Conservation (phyloP, 2,113 vertebrate genomes). For the Ciconia stormi region DNA sequence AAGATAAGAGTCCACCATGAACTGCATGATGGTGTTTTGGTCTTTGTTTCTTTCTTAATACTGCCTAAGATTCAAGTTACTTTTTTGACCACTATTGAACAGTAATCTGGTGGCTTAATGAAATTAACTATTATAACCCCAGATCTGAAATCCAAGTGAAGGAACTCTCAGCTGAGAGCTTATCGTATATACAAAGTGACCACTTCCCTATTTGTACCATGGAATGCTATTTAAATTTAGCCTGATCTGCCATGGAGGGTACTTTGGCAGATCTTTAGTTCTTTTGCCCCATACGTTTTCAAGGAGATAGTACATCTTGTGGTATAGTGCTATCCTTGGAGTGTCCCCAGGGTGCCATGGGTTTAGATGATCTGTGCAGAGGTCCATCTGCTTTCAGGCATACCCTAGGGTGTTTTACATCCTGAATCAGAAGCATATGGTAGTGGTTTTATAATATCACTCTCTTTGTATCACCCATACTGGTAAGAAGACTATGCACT, state of each 20-base stretch:
- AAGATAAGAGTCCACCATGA: not conserved
- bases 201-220: not conserved
- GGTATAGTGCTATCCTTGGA: not conserved
- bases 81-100: not conserved
- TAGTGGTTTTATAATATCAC: not conserved
- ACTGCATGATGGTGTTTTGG: not conserved
- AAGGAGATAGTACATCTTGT: not conserved
- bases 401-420: not conserved
- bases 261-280: not conserved
- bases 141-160: not conserved
- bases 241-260: not conserved
- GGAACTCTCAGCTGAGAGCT: not conserved
- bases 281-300: accelerated
- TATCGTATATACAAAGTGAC: too few species aligned
- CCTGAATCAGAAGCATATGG: not conserved
- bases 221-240: not conserved
- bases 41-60: not conserved
- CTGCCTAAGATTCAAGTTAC: not conserved
- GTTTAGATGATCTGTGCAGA: not conserved
- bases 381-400: not conserved
- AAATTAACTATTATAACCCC: not conserved
- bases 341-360: not conserved
- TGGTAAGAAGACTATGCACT: not conserved
- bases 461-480: not conserved
- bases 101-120: not conserved